These are phyloP conservation scores for Bombylius discolor DNA, from an alignment of 2,888 invertebrate species.

Conservation along the genomic window DNA sequence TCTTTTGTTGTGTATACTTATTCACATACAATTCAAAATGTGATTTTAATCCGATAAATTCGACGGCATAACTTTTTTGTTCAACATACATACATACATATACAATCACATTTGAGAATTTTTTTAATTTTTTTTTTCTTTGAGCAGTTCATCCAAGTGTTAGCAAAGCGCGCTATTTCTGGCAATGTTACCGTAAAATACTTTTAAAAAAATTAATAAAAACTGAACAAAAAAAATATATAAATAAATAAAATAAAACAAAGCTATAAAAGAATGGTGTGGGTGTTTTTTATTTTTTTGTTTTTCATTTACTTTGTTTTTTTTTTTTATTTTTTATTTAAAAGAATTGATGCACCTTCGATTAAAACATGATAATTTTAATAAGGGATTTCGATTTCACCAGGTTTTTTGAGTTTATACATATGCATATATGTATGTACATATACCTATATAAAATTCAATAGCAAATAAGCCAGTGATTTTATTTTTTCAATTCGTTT, in stretches of 20 bases:
- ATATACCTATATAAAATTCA: too few species aligned
- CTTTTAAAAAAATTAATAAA: too few species aligned
- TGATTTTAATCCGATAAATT: background rate
- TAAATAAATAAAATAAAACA: too few species aligned
- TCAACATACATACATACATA: background rate
- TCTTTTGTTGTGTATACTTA: too few species aligned
- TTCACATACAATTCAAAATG: background rate
- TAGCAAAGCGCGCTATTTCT: background rate
- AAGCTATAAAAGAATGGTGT: background rate
- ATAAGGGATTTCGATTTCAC: constrained; percentile 16
- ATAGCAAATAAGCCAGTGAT: too few species aligned
- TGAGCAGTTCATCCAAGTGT: background rate
- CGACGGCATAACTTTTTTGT: background rate
- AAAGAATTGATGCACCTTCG: constrained; percentile 8
- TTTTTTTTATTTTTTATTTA: background rate
- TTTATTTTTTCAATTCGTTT: too few species aligned
- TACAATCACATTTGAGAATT: background rate
- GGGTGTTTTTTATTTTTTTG: constrained; percentile 4
- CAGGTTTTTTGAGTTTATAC: background rate
- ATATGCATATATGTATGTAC: too few species aligned
- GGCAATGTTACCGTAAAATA: background rate
- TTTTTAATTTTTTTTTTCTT: background rate
- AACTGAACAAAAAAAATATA: too few species aligned
- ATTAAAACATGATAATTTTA: constrained; percentile 19
- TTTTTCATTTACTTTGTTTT: background rate